Base-by-base conservation (phyloP, 2,797 vertebrate genomes). In the Halcyon leucocephala region DNA sequence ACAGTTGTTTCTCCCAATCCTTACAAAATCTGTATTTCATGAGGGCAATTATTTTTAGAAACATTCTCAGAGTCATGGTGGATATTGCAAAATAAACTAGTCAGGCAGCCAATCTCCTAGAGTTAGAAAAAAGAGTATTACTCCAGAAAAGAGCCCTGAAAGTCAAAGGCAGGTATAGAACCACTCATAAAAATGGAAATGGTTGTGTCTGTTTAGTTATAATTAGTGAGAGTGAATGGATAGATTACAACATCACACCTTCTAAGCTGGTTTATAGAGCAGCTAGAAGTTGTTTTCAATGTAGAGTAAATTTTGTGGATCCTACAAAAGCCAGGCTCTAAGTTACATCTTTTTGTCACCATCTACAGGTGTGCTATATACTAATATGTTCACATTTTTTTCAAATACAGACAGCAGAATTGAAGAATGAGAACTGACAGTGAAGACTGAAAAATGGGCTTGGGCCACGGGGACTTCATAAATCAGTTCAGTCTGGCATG, bases 21-120 rank as follows among this genome's bases (percentile, higher is more conserved):
- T 85, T 88, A 80, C 10, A 87, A 92, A 89, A 90, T 81, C 91
- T 94, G 65, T 78, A 41, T 91, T 89, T 90, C 89, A 88, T 83
- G 66, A 94, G n/a, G 0, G 0, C 60, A 91, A 88, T 91, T 92
- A 87, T 78, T 95, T 95, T 96, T 94, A 95, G 90, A 71, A 93
- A 65, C 67, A 21, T 91, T 92, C 71, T 85, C 44, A 80, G 72
- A 85, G 89, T 93, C 69, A 81, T 72, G 29, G 29, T 89, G 76
- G 84, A 60, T 88, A 58, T 87, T 96, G 80, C 1, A 8, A 89
- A 95, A 93, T 83, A 67, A 80, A 10, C 18, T 61, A 72, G 61
- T 74, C 48, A 85, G 58, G 19, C 17, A 44, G 26, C 10, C 1
- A 0, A 69, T 65, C 21, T 52, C 33, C 29, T 57, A 9, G 60